Evolutionary conservation across 1,140 invertebrate species (phyloP).

Genomic region (Metopolophium dirhodum): DNA sequence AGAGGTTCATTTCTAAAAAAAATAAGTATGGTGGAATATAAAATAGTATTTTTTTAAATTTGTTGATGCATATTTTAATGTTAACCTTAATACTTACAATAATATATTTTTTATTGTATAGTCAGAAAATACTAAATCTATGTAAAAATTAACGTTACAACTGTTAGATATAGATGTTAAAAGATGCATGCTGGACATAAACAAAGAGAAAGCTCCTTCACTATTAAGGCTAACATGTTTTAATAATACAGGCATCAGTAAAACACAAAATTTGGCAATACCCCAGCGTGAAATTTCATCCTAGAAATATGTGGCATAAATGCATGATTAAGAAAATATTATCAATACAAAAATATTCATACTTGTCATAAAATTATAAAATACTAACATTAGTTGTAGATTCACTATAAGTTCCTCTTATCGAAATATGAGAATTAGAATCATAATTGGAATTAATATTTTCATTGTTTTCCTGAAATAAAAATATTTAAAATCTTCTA

Average conservation of each 20-base stretch:
- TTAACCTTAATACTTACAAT: slow-evolving; percentile 16
- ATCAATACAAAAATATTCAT: neutral
- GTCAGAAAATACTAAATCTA: slow-evolving; percentile 37
- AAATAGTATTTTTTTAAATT: neutral
- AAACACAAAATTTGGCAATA: slow-evolving; percentile 44
- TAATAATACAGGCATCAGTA: neutral
- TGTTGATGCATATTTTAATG: neutral
- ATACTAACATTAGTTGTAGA: neutral
- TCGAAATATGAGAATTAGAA: slow-evolving; percentile 26
- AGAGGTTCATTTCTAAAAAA: slow-evolving; percentile 32
- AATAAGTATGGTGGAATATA: neutral
- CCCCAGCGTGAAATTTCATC: slow-evolving; percentile 34
- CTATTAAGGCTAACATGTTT: slow-evolving; percentile 26
- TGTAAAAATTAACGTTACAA: neutral
- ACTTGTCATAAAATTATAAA: neutral
- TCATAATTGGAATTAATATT: neutral
- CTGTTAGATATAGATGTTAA: slow-evolving; percentile 20
- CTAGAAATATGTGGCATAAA: neutral
- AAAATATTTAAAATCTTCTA: neutral
- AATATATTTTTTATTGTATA: neutral
- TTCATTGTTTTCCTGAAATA: slow-evolving; percentile 32
- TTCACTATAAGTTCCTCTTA: neutral
- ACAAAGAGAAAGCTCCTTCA: slow-evolving; percentile 30
- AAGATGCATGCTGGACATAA: slow-evolving; percentile 33
- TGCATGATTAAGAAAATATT: neutral